These are phyloP conservation scores for Antennarius striatus DNA, from an alignment of 2,113 vertebrate genomes.

Conservation along the genomic window DNA sequence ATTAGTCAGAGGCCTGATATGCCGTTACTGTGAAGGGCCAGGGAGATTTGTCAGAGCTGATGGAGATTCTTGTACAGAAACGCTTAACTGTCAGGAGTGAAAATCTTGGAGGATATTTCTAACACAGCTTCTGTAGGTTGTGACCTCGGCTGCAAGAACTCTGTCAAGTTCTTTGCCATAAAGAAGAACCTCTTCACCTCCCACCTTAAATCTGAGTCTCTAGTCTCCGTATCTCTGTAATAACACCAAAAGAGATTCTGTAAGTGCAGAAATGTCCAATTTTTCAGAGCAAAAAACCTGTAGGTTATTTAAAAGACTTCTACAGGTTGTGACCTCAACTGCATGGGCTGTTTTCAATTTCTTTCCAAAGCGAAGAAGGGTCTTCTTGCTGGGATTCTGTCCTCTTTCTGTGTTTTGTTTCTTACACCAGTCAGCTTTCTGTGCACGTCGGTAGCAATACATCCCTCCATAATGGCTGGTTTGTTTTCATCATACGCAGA, in stretches of 20 bases:
- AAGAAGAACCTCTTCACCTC: slow-evolving; percentile 11
- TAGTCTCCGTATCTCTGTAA: too few relatives aligned
- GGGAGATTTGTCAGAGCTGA: slow-evolving; percentile 24
- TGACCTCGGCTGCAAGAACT: slow-evolving; percentile 2
- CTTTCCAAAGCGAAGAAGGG: background rate
- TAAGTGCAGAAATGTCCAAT: too few relatives aligned
- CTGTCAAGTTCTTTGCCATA: background rate
- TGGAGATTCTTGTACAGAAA: slow-evolving; percentile 27
- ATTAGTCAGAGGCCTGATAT: slow-evolving; percentile 47
- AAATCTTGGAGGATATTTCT: slow-evolving; percentile 23
- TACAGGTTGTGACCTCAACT: too few relatives aligned
- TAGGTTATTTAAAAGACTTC: too few relatives aligned
- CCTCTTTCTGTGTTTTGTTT: slow-evolving; percentile 2
- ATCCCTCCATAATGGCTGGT: slow-evolving; percentile 78
- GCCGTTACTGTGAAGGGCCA: slow-evolving; percentile 32
- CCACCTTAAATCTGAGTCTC: background rate
- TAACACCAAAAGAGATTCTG: too few relatives aligned
- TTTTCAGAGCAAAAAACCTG: too few relatives aligned
- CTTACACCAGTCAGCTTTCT: slow-evolving; percentile 71
- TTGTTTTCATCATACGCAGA: slow-evolving; percentile 81
- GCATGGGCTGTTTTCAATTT: background rate
- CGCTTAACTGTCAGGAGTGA: slow-evolving; percentile 7
- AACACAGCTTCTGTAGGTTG: slow-evolving; percentile 6
- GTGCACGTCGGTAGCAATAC: slow-evolving; percentile 76
- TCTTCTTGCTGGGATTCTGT: slow-evolving; percentile 1